Evolutionary conservation across 2,797 vertebrate species (phyloP), one percentile per base, ranked within the genome.

Genomic region (Xerus rutilus): DNA sequence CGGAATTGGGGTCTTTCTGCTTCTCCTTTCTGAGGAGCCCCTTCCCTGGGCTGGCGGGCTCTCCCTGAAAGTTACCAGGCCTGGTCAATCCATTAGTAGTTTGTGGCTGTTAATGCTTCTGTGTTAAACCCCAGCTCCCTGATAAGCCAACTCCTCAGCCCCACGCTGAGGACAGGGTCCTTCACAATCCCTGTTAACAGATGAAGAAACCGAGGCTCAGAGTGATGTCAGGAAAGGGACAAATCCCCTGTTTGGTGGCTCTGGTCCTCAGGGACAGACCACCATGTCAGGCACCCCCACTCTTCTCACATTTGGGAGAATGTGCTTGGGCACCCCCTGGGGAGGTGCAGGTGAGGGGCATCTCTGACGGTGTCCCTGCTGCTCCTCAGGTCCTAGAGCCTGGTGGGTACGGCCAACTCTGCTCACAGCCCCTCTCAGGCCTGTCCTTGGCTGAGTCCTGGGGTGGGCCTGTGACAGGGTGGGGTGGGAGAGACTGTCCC

Each of bases 351-450:
- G 28, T 57, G 65, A 57, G 28, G 30, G 84, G 54, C 10, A 32
- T 9, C 23, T 2, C 54, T 1, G 0, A 11, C 1, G 1, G 65
- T 0, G 0, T 52, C 47, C 30, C 25, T 78, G 72, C 25, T 0
- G 47, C 23, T 30, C 65, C 35, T 39, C 35, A 28, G 4, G 59
- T n/a, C 52, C 54, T 3, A 59, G 67, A 62, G 21, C 32, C 30
- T 0, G 0, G 32, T 25, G 79, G 79, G 67, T 28, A 11, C 67
- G 5, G 57, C 45, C 30, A 20, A 18, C 57, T 59, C 0, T 1
- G 25, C 5, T 65, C 52, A n/a, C 25, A 3, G 85, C 65, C 74
- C 47, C 81, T 11, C 0, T 77, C 73, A 43, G 93, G 84, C 43
- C 59, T 18, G 30, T 70, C 13, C 76, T 39, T 0, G n/a, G n/a